Evolutionary conservation across 2,113 vertebrate genomes (phyloP).

Genomic region (Ranitomeya variabilis): DNA sequence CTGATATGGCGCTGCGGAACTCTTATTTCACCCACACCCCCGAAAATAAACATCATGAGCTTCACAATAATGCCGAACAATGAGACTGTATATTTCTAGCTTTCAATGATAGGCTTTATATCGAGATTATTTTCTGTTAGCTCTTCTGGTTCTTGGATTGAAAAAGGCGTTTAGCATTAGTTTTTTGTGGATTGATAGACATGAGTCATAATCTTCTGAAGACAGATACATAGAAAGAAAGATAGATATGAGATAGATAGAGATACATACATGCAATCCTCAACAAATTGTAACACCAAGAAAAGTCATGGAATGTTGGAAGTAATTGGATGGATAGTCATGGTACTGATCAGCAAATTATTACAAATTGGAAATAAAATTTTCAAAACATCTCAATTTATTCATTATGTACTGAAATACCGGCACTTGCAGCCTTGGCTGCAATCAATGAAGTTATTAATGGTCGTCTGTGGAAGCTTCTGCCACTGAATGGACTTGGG

Average conservation of each 20-base stretch:
- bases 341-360: too few species aligned
- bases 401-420: too few species aligned
- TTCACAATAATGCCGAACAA: conserved; percentile 32
- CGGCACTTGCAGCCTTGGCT: too few species aligned
- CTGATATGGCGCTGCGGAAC: conserved; percentile 41
- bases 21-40: conserved; percentile 55
- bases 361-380: too few species aligned
- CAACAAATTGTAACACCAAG: too few species aligned
- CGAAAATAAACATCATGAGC: conserved; percentile 52
- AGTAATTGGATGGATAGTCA: too few species aligned
- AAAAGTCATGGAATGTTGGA: too few species aligned
- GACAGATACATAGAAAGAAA: not conserved
- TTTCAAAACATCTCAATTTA: too few species aligned
- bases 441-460: too few species aligned
- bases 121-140: not conserved
- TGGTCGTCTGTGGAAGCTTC: too few species aligned
- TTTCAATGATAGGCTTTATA: conserved; percentile 15
- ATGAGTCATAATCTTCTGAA: not conserved
- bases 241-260: not conserved
- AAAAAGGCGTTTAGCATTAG: not conserved
- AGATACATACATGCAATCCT: not conserved
- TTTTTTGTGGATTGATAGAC: not conserved
- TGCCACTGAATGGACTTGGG: too few species aligned
- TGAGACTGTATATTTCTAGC: conserved; percentile 36
- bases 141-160: not conserved